These are phyloP conservation scores for Drosophila putrida DNA, from an alignment of 2,888 invertebrate genomes.

Conservation along the genomic window DNA sequence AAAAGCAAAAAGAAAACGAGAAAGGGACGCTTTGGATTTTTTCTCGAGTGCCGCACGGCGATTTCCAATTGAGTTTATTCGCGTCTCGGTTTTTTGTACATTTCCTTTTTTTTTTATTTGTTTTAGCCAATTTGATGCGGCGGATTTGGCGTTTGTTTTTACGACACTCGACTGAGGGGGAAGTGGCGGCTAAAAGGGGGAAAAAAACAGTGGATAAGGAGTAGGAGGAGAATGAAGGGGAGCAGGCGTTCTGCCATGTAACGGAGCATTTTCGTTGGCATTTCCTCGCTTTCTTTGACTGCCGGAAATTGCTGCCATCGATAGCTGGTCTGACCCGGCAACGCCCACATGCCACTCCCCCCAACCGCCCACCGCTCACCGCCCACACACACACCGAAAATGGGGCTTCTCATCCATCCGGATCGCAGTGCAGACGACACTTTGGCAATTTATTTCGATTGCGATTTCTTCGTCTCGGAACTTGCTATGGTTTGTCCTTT, in stretches of 20 bases:
- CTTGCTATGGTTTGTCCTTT: constrained; percentile 48
- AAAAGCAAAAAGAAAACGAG: constrained; percentile 19
- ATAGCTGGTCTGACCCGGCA: constrained; percentile 51
- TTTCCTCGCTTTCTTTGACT: constrained; percentile 22
- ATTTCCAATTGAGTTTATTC: constrained; percentile 65
- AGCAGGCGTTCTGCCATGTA: constrained; percentile 66
- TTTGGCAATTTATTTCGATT: constrained; percentile 79
- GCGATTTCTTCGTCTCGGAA: constrained; percentile 55
- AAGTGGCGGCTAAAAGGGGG: constrained; percentile 1
- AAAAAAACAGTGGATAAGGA: neutral
- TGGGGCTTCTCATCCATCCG: constrained; percentile 3
- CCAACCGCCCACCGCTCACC: constrained; percentile 12
- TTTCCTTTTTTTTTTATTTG: constrained; percentile 34
- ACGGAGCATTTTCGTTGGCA: constrained; percentile 55
- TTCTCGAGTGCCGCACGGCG: constrained; percentile 47
- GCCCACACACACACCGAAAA: neutral
- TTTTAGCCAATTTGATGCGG: constrained; percentile 71
- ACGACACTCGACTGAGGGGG: constrained; percentile 52
- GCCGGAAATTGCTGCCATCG: constrained; percentile 79
- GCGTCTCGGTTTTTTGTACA: constrained; percentile 13
- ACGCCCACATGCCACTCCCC: constrained; percentile 35
- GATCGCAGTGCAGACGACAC: constrained; percentile 62
- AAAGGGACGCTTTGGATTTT: constrained; percentile 33
- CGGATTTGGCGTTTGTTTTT: constrained; percentile 78
- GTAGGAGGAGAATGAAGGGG: neutral